phyloP scores from a whole-genome alignment of 2,888 invertebrate species.

The Lasiommata megera region DNA sequence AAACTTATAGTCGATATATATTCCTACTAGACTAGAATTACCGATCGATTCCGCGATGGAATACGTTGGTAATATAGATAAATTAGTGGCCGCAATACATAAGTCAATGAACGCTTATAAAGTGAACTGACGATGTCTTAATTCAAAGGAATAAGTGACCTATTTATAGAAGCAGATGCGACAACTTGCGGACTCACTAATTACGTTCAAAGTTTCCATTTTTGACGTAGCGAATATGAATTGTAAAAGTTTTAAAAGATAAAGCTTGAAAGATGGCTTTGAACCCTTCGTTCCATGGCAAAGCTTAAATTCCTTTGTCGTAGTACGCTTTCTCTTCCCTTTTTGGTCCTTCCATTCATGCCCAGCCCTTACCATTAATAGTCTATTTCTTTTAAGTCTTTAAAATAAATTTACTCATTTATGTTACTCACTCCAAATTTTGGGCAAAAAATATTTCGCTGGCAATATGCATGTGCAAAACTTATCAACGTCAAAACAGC shows the following conservation, averaged over 20 bases:
- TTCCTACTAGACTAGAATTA: not conserved
- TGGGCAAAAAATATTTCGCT: not conserved
- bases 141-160: not conserved
- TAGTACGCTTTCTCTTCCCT: not conserved
- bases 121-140: not conserved
- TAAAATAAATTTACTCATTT: not conserved
- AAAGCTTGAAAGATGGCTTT: not conserved
- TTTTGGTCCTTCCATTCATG: no score
- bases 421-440: not conserved
- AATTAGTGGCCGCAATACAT: not conserved
- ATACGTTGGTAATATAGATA: not conserved
- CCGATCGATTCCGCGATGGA: not conserved
- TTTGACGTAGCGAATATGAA: slow-evolving; percentile 1
- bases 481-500: not conserved
- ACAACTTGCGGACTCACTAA: slow-evolving; percentile 1
- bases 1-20: no score
- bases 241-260: not conserved
- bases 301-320: not conserved
- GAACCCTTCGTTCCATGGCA: not conserved
- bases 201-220: slow-evolving; percentile 2
- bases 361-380: no score
- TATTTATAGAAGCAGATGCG: slow-evolving; percentile 1
- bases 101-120: not conserved
- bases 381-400: no score
- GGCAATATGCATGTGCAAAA: not conserved